Conservation (phyloP, 2,113 vertebrate genomes). For the Psephotus haematonotus region DNA sequence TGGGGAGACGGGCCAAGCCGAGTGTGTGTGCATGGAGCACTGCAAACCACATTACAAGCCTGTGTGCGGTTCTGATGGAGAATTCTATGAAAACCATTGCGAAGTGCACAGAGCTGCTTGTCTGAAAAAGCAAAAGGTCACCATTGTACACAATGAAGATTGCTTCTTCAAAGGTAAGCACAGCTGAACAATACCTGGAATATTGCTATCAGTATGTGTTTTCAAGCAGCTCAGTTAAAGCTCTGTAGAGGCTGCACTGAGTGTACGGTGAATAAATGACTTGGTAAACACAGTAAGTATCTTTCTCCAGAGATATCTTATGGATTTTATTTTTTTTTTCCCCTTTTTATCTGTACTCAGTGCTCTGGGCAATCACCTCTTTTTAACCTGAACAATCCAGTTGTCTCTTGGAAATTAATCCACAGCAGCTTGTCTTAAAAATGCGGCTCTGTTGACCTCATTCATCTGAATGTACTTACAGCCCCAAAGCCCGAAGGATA, state of each 20-base stretch:
- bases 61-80: slow-evolving; percentile 93
- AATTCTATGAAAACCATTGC: slow-evolving; percentile 95
- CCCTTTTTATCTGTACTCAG: neutral
- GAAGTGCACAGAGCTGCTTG: slow-evolving; percentile 94
- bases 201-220: neutral
- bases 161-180: slow-evolving; percentile 94
- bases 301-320: neutral
- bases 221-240: neutral
- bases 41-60: slow-evolving; percentile 93
- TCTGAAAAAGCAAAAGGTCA: slow-evolving; percentile 83
- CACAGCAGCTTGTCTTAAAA: neutral
- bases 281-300: neutral
- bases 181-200: neutral
- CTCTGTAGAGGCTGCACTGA: neutral
- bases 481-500: neutral
- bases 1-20: slow-evolving; percentile 78
- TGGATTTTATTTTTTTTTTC: neutral
- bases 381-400: neutral
- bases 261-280: neutral
- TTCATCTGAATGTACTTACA: neutral
- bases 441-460: neutral
- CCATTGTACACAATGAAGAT: slow-evolving; percentile 91
- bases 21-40: slow-evolving; percentile 87
- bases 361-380: neutral
- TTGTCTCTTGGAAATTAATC: neutral